Conservation (phyloP, 1,140 invertebrate species). For the Helicoverpa zea region DNA sequence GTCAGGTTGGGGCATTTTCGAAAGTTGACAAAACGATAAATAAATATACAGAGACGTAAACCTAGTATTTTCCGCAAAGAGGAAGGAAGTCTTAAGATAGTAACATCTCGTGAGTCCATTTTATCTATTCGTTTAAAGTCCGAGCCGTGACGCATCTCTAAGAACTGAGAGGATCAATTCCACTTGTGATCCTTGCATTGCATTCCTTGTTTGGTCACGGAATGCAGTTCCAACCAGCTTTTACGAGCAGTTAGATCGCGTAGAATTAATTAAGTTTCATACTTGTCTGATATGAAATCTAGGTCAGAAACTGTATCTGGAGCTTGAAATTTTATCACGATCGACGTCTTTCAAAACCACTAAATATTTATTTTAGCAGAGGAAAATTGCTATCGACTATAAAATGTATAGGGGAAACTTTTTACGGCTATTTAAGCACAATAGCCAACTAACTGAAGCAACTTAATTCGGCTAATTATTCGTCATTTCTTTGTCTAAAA, state of each 20-base stretch:
- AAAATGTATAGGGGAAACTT: not conserved
- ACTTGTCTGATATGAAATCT: slow-evolving; percentile 30
- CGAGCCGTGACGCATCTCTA: not conserved
- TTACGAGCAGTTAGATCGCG: slow-evolving; percentile 28
- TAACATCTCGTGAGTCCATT: slow-evolving; percentile 17
- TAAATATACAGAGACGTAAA: not conserved
- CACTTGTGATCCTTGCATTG: slow-evolving; percentile 3
- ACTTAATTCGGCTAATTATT: slow-evolving; percentile 32
- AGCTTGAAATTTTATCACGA: slow-evolving; percentile 13
- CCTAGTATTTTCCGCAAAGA: not conserved
- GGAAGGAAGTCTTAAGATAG: not conserved
- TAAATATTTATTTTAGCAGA: not conserved
- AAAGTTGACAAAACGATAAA: not conserved
- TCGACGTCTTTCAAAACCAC: slow-evolving; percentile 3
- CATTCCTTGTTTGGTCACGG: slow-evolving; percentile 13
- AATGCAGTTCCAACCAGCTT: slow-evolving; percentile 17
- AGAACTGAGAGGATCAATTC: slow-evolving; percentile 16
- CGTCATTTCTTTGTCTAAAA: slow-evolving; percentile 24
- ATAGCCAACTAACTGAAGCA: slow-evolving; percentile 15
- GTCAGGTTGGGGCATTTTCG: too few species aligned
- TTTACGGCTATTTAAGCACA: slow-evolving; percentile 16
- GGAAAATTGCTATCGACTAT: not conserved
- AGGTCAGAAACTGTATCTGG: slow-evolving; percentile 33
- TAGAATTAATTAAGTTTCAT: slow-evolving; percentile 25
- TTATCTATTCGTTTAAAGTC: not conserved